These are phyloP conservation scores for Nematolebias whitei DNA, from an alignment of 2,113 vertebrate species.

Conservation along the genomic window DNA sequence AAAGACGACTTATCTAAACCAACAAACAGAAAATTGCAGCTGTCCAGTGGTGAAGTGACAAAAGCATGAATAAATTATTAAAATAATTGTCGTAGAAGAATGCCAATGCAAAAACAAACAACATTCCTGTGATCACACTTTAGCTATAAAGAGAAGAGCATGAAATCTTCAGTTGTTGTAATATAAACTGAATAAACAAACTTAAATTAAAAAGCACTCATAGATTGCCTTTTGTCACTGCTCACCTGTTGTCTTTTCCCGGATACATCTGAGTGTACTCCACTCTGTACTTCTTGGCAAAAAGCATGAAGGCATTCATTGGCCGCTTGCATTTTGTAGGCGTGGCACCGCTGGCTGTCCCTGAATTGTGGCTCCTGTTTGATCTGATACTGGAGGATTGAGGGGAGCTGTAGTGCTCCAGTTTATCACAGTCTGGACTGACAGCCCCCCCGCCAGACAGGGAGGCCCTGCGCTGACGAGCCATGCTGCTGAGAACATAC, in stretches of 20 bases:
- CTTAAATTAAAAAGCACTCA: no score
- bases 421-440: slow-evolving; percentile 88
- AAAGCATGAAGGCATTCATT: slow-evolving; percentile 99
- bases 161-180: no score
- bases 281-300: slow-evolving; percentile 99
- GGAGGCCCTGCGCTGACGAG: slow-evolving; percentile 94
- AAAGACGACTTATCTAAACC: no score
- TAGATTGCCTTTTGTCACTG: no score
- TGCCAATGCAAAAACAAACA: no score
- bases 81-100: no score
- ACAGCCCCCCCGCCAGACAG: slow-evolving; percentile 87
- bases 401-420: slow-evolving; percentile 81
- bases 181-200: no score
- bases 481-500: slow-evolving; percentile 99
- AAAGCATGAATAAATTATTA: no score
- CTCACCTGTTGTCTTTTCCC: slow-evolving; percentile 98
- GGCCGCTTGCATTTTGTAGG: slow-evolving; percentile 99
- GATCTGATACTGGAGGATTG: slow-evolving; percentile 87
- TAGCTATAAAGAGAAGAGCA: no score
- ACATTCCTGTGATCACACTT: no score
- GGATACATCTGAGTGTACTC: slow-evolving; percentile 99
- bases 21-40: no score
- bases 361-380: slow-evolving; percentile 90
- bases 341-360: slow-evolving; percentile 87
- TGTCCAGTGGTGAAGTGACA: no score